phyloP scores from a whole-genome alignment of 2,113 vertebrate genomes.

The Gobiocypris rarus region DNA sequence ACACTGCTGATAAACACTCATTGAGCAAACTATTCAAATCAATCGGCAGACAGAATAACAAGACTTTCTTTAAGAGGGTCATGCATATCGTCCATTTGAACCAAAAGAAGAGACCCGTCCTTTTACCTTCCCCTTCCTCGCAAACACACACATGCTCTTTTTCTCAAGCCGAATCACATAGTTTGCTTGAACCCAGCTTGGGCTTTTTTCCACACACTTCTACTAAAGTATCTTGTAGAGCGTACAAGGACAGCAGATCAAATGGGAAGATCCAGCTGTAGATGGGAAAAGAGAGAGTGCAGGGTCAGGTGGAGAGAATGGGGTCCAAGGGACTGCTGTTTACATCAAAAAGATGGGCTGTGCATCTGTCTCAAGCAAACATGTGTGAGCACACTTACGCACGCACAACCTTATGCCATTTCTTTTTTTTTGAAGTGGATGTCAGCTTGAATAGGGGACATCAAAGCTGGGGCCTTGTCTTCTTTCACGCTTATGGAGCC shows the following conservation, averaged over 20 bases:
- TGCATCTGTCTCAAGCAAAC: slow-evolving; percentile 48
- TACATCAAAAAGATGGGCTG: slow-evolving; percentile 73
- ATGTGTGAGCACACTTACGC: slow-evolving; percentile 31
- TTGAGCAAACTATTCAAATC: slow-evolving; percentile 61
- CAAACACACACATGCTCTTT: neutral
- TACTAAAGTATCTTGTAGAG: slow-evolving; percentile 40
- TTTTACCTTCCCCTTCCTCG: slow-evolving; percentile 15
- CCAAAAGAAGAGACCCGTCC: slow-evolving; percentile 33
- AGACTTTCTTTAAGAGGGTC: slow-evolving; percentile 65
- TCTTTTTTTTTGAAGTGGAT: slow-evolving; percentile 71
- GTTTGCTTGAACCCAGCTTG: slow-evolving; percentile 64
- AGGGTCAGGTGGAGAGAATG: slow-evolving; percentile 50
- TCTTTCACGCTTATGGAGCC: slow-evolving; percentile 68
- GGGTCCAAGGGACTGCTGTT: slow-evolving; percentile 57
- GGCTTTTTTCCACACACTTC: slow-evolving; percentile 68
- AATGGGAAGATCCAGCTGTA: slow-evolving; percentile 50
- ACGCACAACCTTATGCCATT: slow-evolving; percentile 50
- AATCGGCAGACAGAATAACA: slow-evolving; percentile 56
- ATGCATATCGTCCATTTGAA: slow-evolving; percentile 61
- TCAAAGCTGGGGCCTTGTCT: slow-evolving; percentile 71
- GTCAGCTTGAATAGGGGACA: slow-evolving; percentile 72
- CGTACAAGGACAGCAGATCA: slow-evolving; percentile 46
- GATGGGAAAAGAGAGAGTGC: slow-evolving; percentile 44
- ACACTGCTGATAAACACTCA: slow-evolving; percentile 36
- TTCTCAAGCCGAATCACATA: slow-evolving; percentile 50